A percentile compares a stretch with the other conserved stretches of the same genome.
These are phyloP conservation scores for Urosaurus nigricauda DNA, from an alignment of 2,797 vertebrate genomes.

Conservation along the genomic window DNA sequence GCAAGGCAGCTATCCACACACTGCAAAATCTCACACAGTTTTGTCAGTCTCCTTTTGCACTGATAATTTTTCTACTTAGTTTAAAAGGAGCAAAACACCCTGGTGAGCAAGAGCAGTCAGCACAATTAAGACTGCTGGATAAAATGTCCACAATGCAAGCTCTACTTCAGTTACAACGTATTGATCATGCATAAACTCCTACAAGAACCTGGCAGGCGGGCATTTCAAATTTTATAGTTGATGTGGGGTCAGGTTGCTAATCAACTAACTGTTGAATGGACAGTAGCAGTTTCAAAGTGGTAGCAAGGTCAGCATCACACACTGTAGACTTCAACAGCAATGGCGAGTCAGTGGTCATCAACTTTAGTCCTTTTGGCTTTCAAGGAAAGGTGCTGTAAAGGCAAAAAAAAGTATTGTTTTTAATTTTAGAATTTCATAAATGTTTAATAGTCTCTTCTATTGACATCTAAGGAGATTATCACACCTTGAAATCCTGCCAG, in stretches of 20 bases:
- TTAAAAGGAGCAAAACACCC: slow-evolving; percentile 68
- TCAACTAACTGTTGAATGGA: slow-evolving; percentile 66
- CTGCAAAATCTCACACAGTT: slow-evolving; percentile 33
- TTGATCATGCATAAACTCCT: slow-evolving; percentile 69
- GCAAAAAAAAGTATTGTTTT: slow-evolving; percentile 11
- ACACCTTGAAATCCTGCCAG: too few relatives aligned
- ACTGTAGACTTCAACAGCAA: slow-evolving; percentile 30
- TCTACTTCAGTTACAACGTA: slow-evolving; percentile 61
- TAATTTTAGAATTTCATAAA: not conserved
- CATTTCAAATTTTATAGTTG: slow-evolving; percentile 57
- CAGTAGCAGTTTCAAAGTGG: slow-evolving; percentile 51
- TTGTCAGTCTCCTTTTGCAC: slow-evolving; percentile 41
- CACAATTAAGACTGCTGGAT: slow-evolving; percentile 52
- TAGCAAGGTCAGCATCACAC: slow-evolving; percentile 56
- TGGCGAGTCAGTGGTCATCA: slow-evolving; percentile 80
- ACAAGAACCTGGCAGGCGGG: slow-evolving; percentile 67
- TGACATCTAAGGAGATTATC: not conserved
- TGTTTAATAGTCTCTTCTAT: not conserved
- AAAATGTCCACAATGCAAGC: slow-evolving; percentile 57
- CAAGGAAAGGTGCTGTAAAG: slow-evolving; percentile 90
- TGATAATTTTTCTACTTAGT: slow-evolving; percentile 60
- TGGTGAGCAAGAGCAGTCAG: slow-evolving; percentile 56
- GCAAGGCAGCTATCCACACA: slow-evolving; percentile 42
- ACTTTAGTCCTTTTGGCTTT: slow-evolving; percentile 92
- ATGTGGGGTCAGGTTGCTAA: slow-evolving; percentile 52